phyloP scores from a whole-genome alignment of 2,797 vertebrate genomes.

The Enteromius radiatus region DNA sequence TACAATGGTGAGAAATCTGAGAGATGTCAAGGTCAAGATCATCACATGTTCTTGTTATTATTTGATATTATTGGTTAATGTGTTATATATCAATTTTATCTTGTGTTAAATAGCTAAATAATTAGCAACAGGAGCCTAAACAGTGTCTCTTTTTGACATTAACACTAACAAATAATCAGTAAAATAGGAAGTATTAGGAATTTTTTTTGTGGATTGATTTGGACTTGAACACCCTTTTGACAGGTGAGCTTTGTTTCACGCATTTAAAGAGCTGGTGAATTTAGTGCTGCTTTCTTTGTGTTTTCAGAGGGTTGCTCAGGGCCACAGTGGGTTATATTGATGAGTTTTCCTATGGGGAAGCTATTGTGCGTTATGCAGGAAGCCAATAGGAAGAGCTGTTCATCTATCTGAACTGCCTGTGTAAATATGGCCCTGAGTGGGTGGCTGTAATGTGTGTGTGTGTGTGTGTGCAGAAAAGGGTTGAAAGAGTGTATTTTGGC shows the following conservation, averaged over 20 bases:
- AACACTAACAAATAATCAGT: background rate
- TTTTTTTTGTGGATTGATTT: background rate
- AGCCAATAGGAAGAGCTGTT: conserved; percentile 60
- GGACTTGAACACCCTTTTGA: background rate
- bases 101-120: background rate
- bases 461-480: background rate
- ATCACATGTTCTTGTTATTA: background rate
- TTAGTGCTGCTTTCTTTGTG: conserved; percentile 8
- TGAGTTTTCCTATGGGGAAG: conserved; percentile 57
- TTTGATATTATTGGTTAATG: background rate
- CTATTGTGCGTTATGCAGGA: conserved; percentile 60
- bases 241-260: background rate
- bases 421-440: conserved; percentile 51
- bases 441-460: background rate
- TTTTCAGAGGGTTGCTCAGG: conserved; percentile 32
- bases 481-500: background rate
- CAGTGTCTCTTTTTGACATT: background rate
- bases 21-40: background rate
- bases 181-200: background rate
- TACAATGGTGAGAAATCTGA: background rate
- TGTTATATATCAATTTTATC: background rate
- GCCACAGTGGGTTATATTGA: conserved; percentile 46
- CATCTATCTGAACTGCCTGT: conserved; percentile 49
- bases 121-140: background rate
- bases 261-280: background rate